Base-by-base conservation (phyloP, 2,888 invertebrate species). In the Thyatira batis region DNA sequence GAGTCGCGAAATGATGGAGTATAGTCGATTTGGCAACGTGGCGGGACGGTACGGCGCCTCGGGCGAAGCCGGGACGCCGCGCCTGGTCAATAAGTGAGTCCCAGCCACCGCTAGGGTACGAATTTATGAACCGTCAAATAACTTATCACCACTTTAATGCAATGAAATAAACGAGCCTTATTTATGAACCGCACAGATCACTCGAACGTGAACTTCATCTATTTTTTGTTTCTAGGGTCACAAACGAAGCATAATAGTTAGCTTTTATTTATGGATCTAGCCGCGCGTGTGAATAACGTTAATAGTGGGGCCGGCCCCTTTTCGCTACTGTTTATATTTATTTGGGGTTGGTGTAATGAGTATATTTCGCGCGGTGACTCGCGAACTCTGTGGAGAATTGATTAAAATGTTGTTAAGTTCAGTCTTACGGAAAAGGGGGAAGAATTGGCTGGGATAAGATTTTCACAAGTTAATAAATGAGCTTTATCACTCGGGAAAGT, bases 311-410 rank as follows among this genome's bases (percentile, higher is more conserved):
- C 81, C 76, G 73, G 78, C 84, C 85, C 84, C 86, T 85, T 86
- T 80, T 76, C 68, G 86, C 89, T 88, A 87, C 90, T 90, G 91
- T 91, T 91, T 90, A 88, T 91, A 89, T 90, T 89, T 90, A 89
- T 91, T 89, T 89, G 89, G 90, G 90, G 89, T 89, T 80, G 84
- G 75, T 76, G 85, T 89, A 90, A 90, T 90, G 89, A 89, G 88
- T 89, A 87, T 89, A 88, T 90, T 89, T 88, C 82, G 80, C 83
- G 87, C 89, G 87, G 82, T 89, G 90, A 89, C 88, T 89, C 91
- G 91, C 87, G 80, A 89, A 89, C 88, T 86, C 89, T 90, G 90
- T 85, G 84, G 85, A 89, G 88, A 91, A 91, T 91, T 91, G 91
- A 91, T 91, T 91, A 90, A 90, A 91, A 91, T 85, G 87, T 89